Evolutionary conservation across 2,797 vertebrate species (phyloP).

Genomic region (Coregonus suidteri): DNA sequence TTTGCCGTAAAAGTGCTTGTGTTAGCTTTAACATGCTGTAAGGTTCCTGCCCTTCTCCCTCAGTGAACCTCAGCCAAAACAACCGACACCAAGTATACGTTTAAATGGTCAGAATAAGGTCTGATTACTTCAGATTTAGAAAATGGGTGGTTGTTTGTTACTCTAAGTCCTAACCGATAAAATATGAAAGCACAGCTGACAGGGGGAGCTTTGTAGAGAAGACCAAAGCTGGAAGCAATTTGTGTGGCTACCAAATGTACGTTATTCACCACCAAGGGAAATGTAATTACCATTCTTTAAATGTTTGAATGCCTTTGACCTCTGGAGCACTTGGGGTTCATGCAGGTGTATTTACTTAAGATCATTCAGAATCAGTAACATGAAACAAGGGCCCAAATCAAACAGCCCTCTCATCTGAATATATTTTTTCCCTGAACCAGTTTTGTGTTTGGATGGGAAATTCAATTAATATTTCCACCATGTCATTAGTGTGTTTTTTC

Average conservation of each 20-base stretch:
- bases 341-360: constrained; percentile 85
- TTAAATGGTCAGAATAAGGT: constrained; percentile 66
- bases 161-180: constrained; percentile 69
- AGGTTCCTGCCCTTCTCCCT: constrained; percentile 49
- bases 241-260: constrained; percentile 83
- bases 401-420: constrained; percentile 62
- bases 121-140: constrained; percentile 73
- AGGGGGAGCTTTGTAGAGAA: constrained; percentile 66
- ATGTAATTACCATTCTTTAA: constrained; percentile 88
- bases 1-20: constrained; percentile 69
- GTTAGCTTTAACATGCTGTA: constrained; percentile 66
- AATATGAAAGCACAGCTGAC: constrained; percentile 71
- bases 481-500: constrained; percentile 68
- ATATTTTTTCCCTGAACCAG: constrained; percentile 71
- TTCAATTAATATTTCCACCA: constrained; percentile 72
- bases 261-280: constrained; percentile 83
- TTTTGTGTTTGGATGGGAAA: constrained; percentile 70
- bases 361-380: constrained; percentile 82
- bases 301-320: constrained; percentile 88
- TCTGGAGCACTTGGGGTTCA: constrained; percentile 73
- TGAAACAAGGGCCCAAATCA: constrained; percentile 77
- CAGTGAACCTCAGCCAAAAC: constrained; percentile 45
- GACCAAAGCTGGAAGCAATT: constrained; percentile 84
- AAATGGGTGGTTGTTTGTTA: constrained; percentile 72
- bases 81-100: constrained; percentile 43